Percentiles rank a stretch among this genome's conserved stretches.
Conservation (phyloP, 92 coral and sea anemone species). For the Porites lobata region DNA sequence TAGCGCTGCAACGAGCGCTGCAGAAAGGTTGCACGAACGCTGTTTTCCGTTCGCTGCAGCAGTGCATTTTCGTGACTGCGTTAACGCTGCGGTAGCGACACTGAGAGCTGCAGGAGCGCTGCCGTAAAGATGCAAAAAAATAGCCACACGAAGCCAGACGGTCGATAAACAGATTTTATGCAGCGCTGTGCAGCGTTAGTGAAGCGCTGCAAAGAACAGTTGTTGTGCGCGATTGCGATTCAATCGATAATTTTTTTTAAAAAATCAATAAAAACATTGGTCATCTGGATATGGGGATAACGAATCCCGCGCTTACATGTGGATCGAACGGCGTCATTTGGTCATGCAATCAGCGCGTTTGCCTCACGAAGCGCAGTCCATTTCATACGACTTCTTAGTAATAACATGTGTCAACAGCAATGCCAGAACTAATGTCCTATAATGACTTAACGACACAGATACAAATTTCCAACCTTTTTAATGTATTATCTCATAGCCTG, state of each 20-base stretch:
- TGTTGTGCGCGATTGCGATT: background rate
- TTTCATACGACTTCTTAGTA: background rate
- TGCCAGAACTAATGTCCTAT: background rate
- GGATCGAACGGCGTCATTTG: too few species aligned
- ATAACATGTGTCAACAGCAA: too few species aligned
- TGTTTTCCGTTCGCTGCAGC: background rate
- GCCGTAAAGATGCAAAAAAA: too few species aligned
- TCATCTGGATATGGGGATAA: background rate
- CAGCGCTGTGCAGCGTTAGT: slow-evolving; percentile 1
- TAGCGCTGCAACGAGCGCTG: too few species aligned
- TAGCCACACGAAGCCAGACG: background rate
- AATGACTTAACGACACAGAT: background rate
- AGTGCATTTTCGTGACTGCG: background rate
- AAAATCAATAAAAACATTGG: too few species aligned
- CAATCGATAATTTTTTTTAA: too few species aligned
- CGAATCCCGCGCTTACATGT: slow-evolving; percentile 5
- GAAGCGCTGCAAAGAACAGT: background rate
- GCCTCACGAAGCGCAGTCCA: background rate
- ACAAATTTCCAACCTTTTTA: slow-evolving; percentile 5
- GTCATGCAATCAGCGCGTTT: too few species aligned
- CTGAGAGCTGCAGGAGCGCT: too few species aligned
- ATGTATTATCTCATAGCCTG: too few species aligned
- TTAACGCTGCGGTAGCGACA: background rate
- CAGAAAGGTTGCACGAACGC: too few species aligned
- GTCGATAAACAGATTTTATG: background rate